Evolutionary conservation across 2,113 vertebrate species (phyloP).

Genomic region (Corythoichthys intestinalis): DNA sequence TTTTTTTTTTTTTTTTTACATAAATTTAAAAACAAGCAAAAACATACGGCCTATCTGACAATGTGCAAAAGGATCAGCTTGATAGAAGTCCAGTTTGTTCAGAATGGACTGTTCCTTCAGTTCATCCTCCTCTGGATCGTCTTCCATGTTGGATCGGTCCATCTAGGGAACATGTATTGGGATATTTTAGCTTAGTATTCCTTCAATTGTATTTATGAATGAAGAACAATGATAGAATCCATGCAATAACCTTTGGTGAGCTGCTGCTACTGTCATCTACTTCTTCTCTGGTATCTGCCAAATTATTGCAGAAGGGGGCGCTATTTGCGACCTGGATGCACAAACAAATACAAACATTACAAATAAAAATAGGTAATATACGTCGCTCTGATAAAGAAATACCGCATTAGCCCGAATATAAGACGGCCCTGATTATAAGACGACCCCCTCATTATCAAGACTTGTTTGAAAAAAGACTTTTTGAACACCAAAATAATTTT

Average conservation of each 20-base stretch:
- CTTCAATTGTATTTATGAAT: neutral
- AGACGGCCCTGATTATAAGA: too few species aligned
- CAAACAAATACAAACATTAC: neutral
- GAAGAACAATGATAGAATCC: neutral
- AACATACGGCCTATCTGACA: conserved; percentile 58
- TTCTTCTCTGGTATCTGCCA: conserved; percentile 74
- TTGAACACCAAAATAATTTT: too few species aligned
- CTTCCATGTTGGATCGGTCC: conserved; percentile 52
- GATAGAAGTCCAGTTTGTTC: conserved; percentile 86
- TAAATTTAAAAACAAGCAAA: neutral
- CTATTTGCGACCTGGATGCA: conserved; percentile 53
- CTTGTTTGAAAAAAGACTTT: too few species aligned
- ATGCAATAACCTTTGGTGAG: conserved; percentile 67
- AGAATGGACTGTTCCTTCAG: conserved; percentile 32
- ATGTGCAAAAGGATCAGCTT: conserved; percentile 84
- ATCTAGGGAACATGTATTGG: conserved; percentile 37
- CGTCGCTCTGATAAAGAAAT: too few species aligned
- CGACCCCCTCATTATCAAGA: too few species aligned
- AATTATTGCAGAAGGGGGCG: conserved; percentile 70
- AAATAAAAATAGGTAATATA: too few species aligned
- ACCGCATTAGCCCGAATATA: too few species aligned
- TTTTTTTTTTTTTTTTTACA: too few species aligned
- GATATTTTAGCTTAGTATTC: neutral
- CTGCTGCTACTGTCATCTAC: conserved; percentile 77
- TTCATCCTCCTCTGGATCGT: conserved; percentile 43